These are phyloP conservation scores for Hypolimnas misippus DNA, from an alignment of 2,888 invertebrate genomes.

Conservation along the genomic window DNA sequence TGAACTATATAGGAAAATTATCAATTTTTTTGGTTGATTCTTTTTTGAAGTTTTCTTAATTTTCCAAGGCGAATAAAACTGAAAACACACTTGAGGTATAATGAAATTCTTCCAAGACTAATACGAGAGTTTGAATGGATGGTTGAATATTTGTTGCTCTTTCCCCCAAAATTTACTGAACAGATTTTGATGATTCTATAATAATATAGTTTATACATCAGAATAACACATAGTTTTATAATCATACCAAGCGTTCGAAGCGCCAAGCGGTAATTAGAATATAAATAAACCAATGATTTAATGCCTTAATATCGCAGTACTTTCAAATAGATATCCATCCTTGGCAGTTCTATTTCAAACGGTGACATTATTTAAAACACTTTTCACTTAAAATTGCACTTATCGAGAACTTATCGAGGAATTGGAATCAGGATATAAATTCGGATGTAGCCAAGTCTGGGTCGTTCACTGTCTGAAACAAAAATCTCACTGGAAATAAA, in stretches of 20 bases:
- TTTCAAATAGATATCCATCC: neutral
- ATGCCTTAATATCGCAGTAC: neutral
- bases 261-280: too few species aligned
- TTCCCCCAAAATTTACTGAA: neutral
- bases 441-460: constrained; percentile 4
- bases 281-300: too few species aligned
- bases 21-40: too few species aligned
- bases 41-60: too few species aligned
- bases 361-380: neutral
- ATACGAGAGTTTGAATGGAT: too few species aligned
- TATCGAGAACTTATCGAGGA: constrained; percentile 16
- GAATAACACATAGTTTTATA: too few species aligned
- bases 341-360: constrained; percentile 2
- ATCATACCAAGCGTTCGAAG: neutral
- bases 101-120: too few species aligned
- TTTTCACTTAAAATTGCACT: constrained; percentile 23
- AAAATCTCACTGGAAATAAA: constrained; percentile 25
- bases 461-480: constrained; percentile 29
- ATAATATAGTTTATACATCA: too few species aligned
- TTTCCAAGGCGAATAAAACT: too few species aligned
- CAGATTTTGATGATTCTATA: too few species aligned
- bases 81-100: too few species aligned
- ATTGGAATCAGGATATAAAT: constrained; percentile 23
- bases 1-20: too few species aligned
- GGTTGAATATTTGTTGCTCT: neutral